Conservation (phyloP, 2,113 vertebrate genomes). For the Platycercus adscitus region DNA sequence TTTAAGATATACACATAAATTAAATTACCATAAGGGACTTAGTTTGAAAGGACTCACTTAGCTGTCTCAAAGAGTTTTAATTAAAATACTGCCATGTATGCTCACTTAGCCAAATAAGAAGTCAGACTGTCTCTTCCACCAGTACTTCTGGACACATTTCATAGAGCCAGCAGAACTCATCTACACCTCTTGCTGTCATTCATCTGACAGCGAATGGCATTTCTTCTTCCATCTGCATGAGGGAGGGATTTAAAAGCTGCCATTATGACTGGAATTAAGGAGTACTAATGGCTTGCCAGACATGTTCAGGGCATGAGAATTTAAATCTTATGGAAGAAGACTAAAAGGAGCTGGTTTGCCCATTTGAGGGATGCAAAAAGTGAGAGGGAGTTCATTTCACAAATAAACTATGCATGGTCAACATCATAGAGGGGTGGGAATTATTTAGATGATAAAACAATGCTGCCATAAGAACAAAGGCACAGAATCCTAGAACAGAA, state of each 20-base stretch:
- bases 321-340: not conserved
- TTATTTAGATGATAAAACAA: not conserved
- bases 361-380: not conserved
- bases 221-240: not conserved
- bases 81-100: not conserved
- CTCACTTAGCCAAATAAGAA: not conserved
- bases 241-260: not conserved
- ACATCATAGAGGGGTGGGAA: not conserved
- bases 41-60: not conserved
- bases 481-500: too few relatives aligned
- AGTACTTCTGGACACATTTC: not conserved
- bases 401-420: not conserved
- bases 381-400: not conserved
- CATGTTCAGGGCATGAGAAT: not conserved
- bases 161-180: not conserved
- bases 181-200: not conserved
- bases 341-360: not conserved
- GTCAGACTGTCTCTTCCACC: not conserved
- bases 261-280: slow-evolving; percentile 27
- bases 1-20: not conserved
- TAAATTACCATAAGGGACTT: not conserved
- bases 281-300: not conserved
- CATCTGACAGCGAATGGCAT: not conserved
- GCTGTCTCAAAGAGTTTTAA: not conserved
- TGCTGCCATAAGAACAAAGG: not conserved